Percentiles rank a stretch among this genome's conserved stretches.
Conservation (phyloP, 2,113 vertebrate genomes). For the Megalops atlanticus region DNA sequence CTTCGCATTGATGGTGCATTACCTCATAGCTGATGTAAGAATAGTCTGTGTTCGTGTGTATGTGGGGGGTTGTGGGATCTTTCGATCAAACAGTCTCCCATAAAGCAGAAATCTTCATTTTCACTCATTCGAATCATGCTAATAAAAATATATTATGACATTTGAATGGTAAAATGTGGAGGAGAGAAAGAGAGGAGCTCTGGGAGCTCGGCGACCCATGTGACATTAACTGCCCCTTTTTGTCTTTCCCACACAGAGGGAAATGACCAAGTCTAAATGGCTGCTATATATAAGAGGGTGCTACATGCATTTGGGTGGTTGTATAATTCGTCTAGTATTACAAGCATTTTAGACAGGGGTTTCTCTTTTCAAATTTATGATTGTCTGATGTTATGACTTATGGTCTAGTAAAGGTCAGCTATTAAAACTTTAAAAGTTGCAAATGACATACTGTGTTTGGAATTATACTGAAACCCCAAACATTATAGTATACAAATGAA, state of each 20-base stretch:
- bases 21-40: background rate
- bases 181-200: slow-evolving; percentile 44
- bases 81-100: slow-evolving; percentile 6
- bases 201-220: slow-evolving; percentile 80
- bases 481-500: slow-evolving; percentile 35
- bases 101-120: slow-evolving; percentile 7
- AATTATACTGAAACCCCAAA: slow-evolving; percentile 57
- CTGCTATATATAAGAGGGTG: slow-evolving; percentile 62
- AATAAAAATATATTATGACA: slow-evolving; percentile 13
- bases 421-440: slow-evolving; percentile 74
- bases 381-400: slow-evolving; percentile 74
- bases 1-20: background rate
- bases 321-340: slow-evolving; percentile 55
- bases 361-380: slow-evolving; percentile 72
- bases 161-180: slow-evolving; percentile 20
- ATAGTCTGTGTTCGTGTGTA: background rate
- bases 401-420: slow-evolving; percentile 71
- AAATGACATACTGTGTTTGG: slow-evolving; percentile 66
- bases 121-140: background rate
- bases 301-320: slow-evolving; percentile 50
- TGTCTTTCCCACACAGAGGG: slow-evolving; percentile 85
- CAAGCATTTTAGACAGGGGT: slow-evolving; percentile 56
- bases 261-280: slow-evolving; percentile 63
- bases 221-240: slow-evolving; percentile 71
- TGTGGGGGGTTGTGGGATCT: slow-evolving; percentile 1